Evolutionary conservation across 2,113 vertebrate species (phyloP).

Genomic region (Austrofundulus limnaeus): DNA sequence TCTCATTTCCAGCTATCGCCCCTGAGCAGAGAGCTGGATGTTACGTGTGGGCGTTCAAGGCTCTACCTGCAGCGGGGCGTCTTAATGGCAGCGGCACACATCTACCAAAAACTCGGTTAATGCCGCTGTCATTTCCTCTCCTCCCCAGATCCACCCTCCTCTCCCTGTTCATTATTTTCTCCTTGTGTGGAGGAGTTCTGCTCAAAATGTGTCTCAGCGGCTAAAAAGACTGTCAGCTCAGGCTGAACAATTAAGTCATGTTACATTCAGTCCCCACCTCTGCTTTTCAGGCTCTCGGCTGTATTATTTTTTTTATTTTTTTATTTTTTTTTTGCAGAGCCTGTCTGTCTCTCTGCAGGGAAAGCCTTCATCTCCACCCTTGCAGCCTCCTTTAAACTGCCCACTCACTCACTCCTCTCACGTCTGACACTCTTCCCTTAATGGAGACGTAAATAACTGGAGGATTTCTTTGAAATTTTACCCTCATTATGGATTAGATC

Average conservation of each 20-base stretch:
- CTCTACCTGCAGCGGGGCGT: slow-evolving; percentile 47
- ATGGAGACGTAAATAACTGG: slow-evolving; percentile 1
- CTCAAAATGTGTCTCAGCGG: slow-evolving; percentile 31
- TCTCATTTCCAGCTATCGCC: slow-evolving; percentile 11
- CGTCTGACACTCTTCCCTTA: slow-evolving; percentile 18
- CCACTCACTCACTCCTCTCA: slow-evolving; percentile 41
- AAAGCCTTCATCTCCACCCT: slow-evolving; percentile 17
- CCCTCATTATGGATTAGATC: slow-evolving; percentile 17
- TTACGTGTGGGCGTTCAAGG: slow-evolving; percentile 46
- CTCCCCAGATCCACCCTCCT: slow-evolving; percentile 19
- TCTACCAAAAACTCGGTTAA: slow-evolving; percentile 39
- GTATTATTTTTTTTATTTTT: slow-evolving; percentile 13
- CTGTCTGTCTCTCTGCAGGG: slow-evolving; percentile 35
- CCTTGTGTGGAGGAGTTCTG: slow-evolving; percentile 23
- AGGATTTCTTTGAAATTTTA: slow-evolving; percentile 17
- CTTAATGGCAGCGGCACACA: slow-evolving; percentile 42
- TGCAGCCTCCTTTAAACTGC: slow-evolving; percentile 25
- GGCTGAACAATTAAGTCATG: slow-evolving; percentile 42
- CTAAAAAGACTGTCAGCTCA: slow-evolving; percentile 24
- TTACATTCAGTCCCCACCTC: slow-evolving; percentile 22
- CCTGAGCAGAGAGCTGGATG: slow-evolving; percentile 20
- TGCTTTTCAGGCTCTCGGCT: slow-evolving; percentile 19
- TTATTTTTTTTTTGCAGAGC: neutral
- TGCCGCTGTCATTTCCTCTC: slow-evolving; percentile 22
- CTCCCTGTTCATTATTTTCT: slow-evolving; percentile 48